Evolutionary conservation across 1,140 invertebrate species (phyloP).

Genomic region (Conopomorpha cramerella): DNA sequence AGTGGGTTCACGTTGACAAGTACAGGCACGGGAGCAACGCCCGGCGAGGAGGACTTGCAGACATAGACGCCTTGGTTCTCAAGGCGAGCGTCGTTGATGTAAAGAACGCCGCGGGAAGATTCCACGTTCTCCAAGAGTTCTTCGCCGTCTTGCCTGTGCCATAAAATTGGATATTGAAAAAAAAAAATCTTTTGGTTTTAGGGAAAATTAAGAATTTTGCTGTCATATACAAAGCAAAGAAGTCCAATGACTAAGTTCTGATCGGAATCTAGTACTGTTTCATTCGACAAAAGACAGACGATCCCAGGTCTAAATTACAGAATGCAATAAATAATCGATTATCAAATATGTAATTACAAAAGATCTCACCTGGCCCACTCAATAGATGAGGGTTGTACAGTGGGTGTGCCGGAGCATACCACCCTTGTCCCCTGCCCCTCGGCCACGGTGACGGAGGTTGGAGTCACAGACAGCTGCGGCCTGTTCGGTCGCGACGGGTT

Average conservation of each 20-base stretch:
- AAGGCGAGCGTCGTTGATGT: slow-evolving; percentile 67
- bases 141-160: slow-evolving; percentile 58
- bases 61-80: slow-evolving; percentile 81
- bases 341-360: too few species aligned
- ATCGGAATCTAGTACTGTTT: too few species aligned
- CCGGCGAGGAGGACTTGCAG: slow-evolving; percentile 64
- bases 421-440: slow-evolving; percentile 35
- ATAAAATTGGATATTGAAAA: too few species aligned
- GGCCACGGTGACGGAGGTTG: slow-evolving; percentile 16
- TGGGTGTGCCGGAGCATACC: slow-evolving; percentile 30
- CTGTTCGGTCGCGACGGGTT: slow-evolving; percentile 13
- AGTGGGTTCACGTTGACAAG: slow-evolving; percentile 19
- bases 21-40: slow-evolving; percentile 16
- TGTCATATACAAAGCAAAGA: too few species aligned
- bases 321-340: too few species aligned
- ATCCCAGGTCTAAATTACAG: too few species aligned
- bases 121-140: slow-evolving; percentile 63
- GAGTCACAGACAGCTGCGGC: slow-evolving; percentile 23
- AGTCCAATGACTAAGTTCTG: too few species aligned
- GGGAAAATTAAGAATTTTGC: too few species aligned
- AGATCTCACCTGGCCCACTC: slow-evolving; percentile 44
- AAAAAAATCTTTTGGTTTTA: too few species aligned
- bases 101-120: slow-evolving; percentile 70
- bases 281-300: too few species aligned
- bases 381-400: slow-evolving; percentile 33